A percentile compares a stretch with the other conserved stretches of the same genome.
These are phyloP conservation scores for Serripes groenlandicus DNA, from an alignment of 2,888 invertebrate genomes.

Conservation along the genomic window DNA sequence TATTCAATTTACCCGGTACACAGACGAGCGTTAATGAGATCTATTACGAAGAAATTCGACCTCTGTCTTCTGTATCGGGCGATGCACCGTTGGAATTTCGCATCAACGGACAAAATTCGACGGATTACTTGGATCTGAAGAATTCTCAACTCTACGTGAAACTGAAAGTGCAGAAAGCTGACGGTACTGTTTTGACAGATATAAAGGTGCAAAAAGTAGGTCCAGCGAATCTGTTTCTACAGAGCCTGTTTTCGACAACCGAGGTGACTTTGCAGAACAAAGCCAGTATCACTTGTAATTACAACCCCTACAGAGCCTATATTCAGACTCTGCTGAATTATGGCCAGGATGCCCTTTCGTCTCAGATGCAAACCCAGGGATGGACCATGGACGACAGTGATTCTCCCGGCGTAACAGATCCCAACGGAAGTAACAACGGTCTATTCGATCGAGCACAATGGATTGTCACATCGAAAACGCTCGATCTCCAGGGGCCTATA, in stretches of 20 bases:
- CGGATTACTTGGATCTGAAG: constrained; percentile 28
- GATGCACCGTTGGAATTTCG: constrained; percentile 59
- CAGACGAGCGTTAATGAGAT: constrained; percentile 39
- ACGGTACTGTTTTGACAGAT: constrained; percentile 19
- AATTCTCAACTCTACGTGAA: constrained; percentile 48
- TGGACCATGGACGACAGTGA: not conserved
- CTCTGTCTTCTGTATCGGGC: constrained; percentile 45
- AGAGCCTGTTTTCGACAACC: constrained; percentile 36
- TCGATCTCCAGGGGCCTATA: constrained; percentile 55
- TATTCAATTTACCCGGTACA: constrained; percentile 45
- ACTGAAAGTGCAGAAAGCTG: constrained; percentile 37
- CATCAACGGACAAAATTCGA: constrained; percentile 58
- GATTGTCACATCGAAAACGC: constrained; percentile 20
- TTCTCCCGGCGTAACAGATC: constrained; percentile 45
- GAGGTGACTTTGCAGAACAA: constrained; percentile 52
- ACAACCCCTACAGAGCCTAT: constrained; percentile 47
- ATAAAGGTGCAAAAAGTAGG: constrained; percentile 33
- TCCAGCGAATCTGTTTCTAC: constrained; percentile 46
- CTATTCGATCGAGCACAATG: constrained; percentile 31
- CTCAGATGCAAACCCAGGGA: not conserved
- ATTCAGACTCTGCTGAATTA: constrained; percentile 46
- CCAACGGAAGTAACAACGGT: constrained; percentile 39
- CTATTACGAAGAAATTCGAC: constrained; percentile 47
- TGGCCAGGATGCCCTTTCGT: constrained; percentile 21
- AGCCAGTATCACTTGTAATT: constrained; percentile 26